Base-by-base conservation (phyloP, 2,113 vertebrate genomes). In the Xenopus borealis region DNA sequence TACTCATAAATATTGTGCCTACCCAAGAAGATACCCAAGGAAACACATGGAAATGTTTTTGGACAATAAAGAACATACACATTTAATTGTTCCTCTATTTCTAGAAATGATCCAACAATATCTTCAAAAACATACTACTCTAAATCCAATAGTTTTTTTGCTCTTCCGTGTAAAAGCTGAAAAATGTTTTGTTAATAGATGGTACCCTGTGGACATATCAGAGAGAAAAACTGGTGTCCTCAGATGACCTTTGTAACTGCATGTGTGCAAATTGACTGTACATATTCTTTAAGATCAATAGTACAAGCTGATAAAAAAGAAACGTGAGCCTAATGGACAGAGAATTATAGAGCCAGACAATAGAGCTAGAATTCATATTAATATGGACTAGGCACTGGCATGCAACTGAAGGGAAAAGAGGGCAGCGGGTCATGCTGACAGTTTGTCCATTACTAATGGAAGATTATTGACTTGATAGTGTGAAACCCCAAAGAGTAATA, bases 311-410 rank as follows among this genome's bases (percentile, higher is more conserved):
- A 83, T 88, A 91, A 90, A 90, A 92, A 81, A 90, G 94, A 95
- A 93, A 95, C 70, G 83, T 85, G 93, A 94, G 84, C 89, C 94
- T 97, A 95, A 96, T 96, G 93, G 94, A 92, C 79, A 46, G 78
- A 69, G 89, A 89, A 90, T 89, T 88, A 91, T 90, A 89, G 87
- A 82, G 88, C 88, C 86, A 86, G 86, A 85, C 82, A 82, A 83
- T 86, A 83, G 85, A 80, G 85, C 82, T 86, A 89, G 88, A 92
- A 93, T 88, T 86, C 87, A 83, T 92, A 90, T 94, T 92, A 92
- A 93, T 92, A 94, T 81, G 84, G 86, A 87, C 85, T 86, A 85
- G 82, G 71, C 78, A 87, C n/a, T 88, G 89, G 88, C 89, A 84
- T 84, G 79, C 78, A 82, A 87, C 86, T 89, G 69, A 83, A 88